A percentile compares a stretch with the other conserved stretches of the same genome.
These are phyloP conservation scores for Tachycineta bicolor DNA, from an alignment of 2,113 vertebrate species.

Conservation along the genomic window DNA sequence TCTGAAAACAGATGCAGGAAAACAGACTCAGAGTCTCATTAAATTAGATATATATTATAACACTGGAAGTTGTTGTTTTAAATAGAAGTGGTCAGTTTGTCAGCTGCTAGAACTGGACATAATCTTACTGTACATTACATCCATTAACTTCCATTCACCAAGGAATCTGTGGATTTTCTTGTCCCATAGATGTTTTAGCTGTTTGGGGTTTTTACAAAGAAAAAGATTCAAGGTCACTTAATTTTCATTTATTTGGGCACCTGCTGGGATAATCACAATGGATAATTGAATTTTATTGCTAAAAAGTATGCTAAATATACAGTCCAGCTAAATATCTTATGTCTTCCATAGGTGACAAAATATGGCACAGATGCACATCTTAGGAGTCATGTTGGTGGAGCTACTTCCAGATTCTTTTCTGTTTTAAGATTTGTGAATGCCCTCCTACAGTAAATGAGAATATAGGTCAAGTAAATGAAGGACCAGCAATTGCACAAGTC, in stretches of 20 bases:
- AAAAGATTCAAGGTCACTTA: neutral
- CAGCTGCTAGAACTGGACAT: neutral
- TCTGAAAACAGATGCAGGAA: slow-evolving; percentile 7
- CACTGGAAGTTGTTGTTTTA: neutral
- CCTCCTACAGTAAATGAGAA: neutral
- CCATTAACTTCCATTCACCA: neutral
- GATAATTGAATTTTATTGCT: neutral
- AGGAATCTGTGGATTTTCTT: neutral
- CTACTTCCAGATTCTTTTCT: neutral
- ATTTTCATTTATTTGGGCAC: neutral
- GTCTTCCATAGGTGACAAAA: neutral
- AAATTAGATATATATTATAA: neutral
- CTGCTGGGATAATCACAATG: neutral
- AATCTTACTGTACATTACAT: neutral
- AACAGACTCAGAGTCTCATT: neutral
- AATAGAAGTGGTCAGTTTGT: neutral
- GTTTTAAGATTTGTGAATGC: neutral
- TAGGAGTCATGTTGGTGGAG: neutral
- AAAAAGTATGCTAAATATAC: neutral
- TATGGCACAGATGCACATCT: neutral
- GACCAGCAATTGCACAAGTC: neutral
- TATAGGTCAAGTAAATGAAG: neutral
- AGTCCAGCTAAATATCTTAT: neutral
- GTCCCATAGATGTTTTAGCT: neutral
- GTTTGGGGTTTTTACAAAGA: neutral